Base-by-base conservation (phyloP, 2,888 invertebrate species). In the Drosophila trichaetosa region DNA sequence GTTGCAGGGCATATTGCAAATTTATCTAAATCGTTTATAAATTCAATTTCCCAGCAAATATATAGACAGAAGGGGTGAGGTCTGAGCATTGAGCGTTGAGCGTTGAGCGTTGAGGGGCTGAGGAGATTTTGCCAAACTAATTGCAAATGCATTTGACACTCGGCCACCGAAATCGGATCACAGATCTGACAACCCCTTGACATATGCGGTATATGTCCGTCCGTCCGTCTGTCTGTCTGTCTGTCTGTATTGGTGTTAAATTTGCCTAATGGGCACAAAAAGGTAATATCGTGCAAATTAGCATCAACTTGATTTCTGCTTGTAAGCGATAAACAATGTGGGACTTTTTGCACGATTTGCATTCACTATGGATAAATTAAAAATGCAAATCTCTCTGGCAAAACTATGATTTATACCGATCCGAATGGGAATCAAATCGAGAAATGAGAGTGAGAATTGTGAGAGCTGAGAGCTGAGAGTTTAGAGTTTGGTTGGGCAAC, bases 21-120 rank as follows among this genome's bases (percentile, higher is more conserved):
- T 71, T 86, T 86, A 84, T 85, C 90, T 81, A 86, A 90, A 90
- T 90, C 87, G 89, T 67, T 90, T 90, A 76, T 81, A 81, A 88
- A 90, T 84, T 79, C 88, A 88, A 81, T 83, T 87, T 69, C 57
- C 34, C 65, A 63, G 49, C 58, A 29, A 31, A 16, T 18, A 24
- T 27, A 24, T 21, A 8, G 21, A 46, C 13, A 59, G 57, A 76
- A 58, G 78, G 62, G 61, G 8, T 42, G 73, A 56, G 61, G 8
- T 33, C 33, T 34, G 18, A 13, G n/a, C 34, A 29, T 27, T 34
- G 18, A 36, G n/a, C 34, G 29, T 27, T 34, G 18, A 36, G n/a
- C 34, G 29, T 27, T 34, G 18, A 36, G 36, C 34, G 40, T n/a
- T 51, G 42, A n/a, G 51, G 67, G 59, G 58, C 61, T 57, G 63